Conservation (phyloP, 2,797 vertebrate genomes). For the Danionella dracula region DNA sequence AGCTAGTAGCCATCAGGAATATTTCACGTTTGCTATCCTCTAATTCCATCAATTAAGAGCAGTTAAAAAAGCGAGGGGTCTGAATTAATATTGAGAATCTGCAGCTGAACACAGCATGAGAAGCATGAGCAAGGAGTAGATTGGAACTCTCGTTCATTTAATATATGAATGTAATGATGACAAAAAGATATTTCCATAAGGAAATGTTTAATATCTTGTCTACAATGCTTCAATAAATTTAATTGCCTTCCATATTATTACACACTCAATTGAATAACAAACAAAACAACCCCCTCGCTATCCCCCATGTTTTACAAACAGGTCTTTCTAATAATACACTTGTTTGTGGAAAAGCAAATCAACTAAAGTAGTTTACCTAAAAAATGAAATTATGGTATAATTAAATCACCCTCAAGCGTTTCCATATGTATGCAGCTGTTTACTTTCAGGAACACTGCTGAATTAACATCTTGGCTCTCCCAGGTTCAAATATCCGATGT, state of each 20-base stretch:
- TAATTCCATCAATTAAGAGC: slow-evolving; percentile 29
- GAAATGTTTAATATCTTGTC: too few relatives aligned
- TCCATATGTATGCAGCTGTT: not conserved
- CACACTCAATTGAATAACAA: too few relatives aligned
- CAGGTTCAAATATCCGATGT: not conserved
- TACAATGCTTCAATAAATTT: too few relatives aligned
- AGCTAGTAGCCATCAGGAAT: slow-evolving; percentile 36
- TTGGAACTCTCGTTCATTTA: not conserved
- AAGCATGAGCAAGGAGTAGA: not conserved
- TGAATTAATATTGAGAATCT: not conserved
- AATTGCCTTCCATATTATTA: too few relatives aligned
- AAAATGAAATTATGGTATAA: not conserved
- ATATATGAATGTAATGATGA: not conserved
- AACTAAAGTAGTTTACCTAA: not conserved
- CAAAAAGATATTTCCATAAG: not conserved
- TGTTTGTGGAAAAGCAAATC: too few relatives aligned
- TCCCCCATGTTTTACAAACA: not conserved
- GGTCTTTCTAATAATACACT: not conserved
- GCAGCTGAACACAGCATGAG: not conserved
- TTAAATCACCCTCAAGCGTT: not conserved
- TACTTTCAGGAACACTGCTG: not conserved
- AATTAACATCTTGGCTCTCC: too few relatives aligned
- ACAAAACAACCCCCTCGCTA: too few relatives aligned
- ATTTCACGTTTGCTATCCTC: slow-evolving; percentile 9
- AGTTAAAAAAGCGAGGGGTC: slow-evolving; percentile 8